These are phyloP conservation scores for Galeopterus variegatus DNA, from an alignment of 2,113 vertebrate species.

Conservation along the genomic window DNA sequence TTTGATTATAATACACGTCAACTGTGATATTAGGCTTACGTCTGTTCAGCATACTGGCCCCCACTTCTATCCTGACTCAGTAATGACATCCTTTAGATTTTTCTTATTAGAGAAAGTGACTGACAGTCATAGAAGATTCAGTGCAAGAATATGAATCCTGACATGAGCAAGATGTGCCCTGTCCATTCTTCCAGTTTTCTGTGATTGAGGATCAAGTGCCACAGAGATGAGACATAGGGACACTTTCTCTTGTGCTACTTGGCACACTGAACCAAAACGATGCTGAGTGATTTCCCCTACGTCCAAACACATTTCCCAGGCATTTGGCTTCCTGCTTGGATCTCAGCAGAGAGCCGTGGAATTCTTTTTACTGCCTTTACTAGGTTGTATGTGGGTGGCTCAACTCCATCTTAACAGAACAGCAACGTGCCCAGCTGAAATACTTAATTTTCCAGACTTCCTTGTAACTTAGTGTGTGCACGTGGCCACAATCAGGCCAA, in stretches of 20 bases:
- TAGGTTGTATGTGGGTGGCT: neutral
- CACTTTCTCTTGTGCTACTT: neutral
- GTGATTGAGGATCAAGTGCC: neutral
- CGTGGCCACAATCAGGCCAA: neutral
- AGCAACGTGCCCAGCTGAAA: neutral
- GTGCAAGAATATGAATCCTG: neutral
- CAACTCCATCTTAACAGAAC: neutral
- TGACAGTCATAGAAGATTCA: neutral
- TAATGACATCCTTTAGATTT: neutral
- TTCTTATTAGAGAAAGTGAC: neutral
- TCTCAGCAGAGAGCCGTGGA: neutral
- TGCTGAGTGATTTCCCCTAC: neutral
- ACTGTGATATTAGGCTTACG: neutral
- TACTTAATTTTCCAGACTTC: neutral
- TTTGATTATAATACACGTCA: neutral
- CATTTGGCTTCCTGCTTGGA: neutral
- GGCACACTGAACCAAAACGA: neutral
- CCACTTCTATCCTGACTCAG: neutral
- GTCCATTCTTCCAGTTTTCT: neutral
- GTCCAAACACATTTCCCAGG: neutral
- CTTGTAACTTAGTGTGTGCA: neutral
- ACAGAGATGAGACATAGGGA: neutral
- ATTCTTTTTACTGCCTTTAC: neutral
- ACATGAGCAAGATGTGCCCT: neutral
- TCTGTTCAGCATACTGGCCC: neutral